These are phyloP conservation scores for Vespertilio murinus DNA, from an alignment of 2,797 vertebrate genomes.

Conservation along the genomic window DNA sequence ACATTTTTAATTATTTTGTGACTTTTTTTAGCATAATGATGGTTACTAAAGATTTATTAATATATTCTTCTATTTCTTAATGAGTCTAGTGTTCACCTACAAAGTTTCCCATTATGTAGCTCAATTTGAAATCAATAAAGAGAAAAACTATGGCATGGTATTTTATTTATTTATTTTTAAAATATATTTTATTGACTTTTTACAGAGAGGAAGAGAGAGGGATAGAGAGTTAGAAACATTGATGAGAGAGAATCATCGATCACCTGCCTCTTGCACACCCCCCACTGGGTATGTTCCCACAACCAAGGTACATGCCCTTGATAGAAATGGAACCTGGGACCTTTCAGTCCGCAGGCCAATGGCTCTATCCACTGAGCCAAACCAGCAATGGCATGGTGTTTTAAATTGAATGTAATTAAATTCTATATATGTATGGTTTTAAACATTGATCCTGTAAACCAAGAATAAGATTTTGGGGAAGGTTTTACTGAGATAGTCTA, in stretches of 20 bases:
- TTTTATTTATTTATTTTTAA: too few species aligned
- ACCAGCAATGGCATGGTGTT: too few species aligned
- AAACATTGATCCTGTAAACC: neutral
- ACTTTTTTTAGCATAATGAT: neutral
- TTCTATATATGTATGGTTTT: neutral
- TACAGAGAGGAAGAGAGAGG: too few species aligned
- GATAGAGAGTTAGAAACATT: too few species aligned
- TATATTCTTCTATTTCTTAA: neutral
- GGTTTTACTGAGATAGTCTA: neutral
- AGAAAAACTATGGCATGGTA: neutral
- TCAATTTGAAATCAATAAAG: conserved; percentile 24
- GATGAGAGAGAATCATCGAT: too few species aligned
- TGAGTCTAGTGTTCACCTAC: neutral
- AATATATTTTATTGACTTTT: too few species aligned
- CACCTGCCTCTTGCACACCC: too few species aligned
- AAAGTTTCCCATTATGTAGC: neutral
- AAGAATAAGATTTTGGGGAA: neutral
- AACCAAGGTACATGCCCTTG: too few species aligned
- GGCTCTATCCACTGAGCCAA: too few species aligned
- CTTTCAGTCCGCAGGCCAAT: too few species aligned
- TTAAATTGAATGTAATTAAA: conserved; percentile 4
- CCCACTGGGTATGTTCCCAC: too few species aligned
- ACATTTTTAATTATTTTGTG: neutral
- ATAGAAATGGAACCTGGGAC: too few species aligned
- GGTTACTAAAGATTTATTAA: neutral